Percentiles rank a stretch among this genome's conserved stretches.
phyloP scores from a whole-genome alignment of 2,797 vertebrate genomes.

The Sparidentex hasta region DNA sequence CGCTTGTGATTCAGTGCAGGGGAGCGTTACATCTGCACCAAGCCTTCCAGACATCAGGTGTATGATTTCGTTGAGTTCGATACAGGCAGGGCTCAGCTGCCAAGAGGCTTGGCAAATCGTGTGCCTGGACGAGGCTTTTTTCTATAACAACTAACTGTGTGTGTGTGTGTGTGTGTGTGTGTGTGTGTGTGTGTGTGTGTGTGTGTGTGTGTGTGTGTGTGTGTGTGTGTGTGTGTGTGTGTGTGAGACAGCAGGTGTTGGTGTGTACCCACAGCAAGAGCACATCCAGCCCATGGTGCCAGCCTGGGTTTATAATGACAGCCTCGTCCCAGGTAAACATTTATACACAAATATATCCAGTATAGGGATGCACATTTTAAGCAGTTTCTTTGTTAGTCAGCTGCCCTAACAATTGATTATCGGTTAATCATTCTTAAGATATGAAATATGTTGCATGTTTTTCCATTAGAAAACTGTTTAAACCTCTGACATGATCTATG shows the following conservation, averaged over 20 bases:
- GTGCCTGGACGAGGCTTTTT: conserved; percentile 38
- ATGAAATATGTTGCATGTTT: no score
- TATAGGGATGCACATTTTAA: not conserved
- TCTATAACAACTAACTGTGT: conserved; percentile 45
- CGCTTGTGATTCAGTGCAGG: conserved; percentile 64
- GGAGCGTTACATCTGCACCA: conserved; percentile 50
- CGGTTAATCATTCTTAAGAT: no score
- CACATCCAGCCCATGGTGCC: conserved; percentile 94
- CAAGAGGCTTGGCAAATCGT: conserved; percentile 58
- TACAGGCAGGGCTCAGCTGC: conserved; percentile 64
- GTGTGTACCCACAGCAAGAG: conserved; percentile 93
- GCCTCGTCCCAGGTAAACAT: conserved; percentile 93
- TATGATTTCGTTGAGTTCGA: conserved; percentile 55
- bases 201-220: conserved; percentile 24
- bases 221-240: conserved; percentile 31
- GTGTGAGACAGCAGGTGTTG: conserved; percentile 87
- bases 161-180: conserved; percentile 31
- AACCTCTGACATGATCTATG: no score
- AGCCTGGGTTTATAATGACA: conserved; percentile 96
- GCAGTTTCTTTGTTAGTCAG: no score
- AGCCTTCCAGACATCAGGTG: conserved; percentile 63
- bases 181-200: conserved; percentile 31
- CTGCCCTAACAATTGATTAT: no score
- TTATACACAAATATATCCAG: not conserved
- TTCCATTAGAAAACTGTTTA: no score